Base-by-base conservation (phyloP, 2,888 invertebrate species). In the Tortricodes alternella region DNA sequence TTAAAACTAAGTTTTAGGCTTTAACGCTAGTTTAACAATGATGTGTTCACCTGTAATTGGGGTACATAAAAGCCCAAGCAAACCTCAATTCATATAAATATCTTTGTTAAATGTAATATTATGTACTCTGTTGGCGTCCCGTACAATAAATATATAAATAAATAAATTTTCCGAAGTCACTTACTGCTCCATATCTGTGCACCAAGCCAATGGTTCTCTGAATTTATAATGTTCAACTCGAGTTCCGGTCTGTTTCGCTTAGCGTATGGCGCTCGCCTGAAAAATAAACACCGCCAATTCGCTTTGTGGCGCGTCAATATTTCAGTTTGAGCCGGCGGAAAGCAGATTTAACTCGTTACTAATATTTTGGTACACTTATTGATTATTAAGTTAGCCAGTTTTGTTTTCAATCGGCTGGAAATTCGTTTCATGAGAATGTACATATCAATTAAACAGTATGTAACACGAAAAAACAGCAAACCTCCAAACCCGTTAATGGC, bases 171-270 rank as follows among this genome's bases (percentile, higher is more conserved):
- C n/a, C n/a, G 27, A 3, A 29, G 29, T 29, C n/a, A 29, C 5
- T 29, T 37, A 55, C 55, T 55, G 48, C 15, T 21, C 11, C 0
- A 0, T n/a, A 2, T 7, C 41, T 43, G 43, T 55, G 9, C 2
- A 21, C 48, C 9, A 3, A 1, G 39, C 19, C 27, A 23, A 44
- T 32, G 44, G 56, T 50, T 50, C 44, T 38, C 49, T 56, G 56
- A 56, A 56, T 56, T 56, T 56, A 56, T 56, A 56, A 56, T 56
- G 56, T 56, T 56, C 56, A 50, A 56, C 56, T 50, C 9, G 37
- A 44, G 44, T 56, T 50, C 56, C 44, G 56, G 56, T 56, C 56
- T 56, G 56, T 44, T 56, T 56, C 56, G 49, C 23, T 35, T 29
- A 41, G 44, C 44, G 29, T 49, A 29, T 53, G n/a, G n/a, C n/a